Base-by-base conservation (phyloP, 2,888 invertebrate genomes). In the Alloscopus bannaensis region DNA sequence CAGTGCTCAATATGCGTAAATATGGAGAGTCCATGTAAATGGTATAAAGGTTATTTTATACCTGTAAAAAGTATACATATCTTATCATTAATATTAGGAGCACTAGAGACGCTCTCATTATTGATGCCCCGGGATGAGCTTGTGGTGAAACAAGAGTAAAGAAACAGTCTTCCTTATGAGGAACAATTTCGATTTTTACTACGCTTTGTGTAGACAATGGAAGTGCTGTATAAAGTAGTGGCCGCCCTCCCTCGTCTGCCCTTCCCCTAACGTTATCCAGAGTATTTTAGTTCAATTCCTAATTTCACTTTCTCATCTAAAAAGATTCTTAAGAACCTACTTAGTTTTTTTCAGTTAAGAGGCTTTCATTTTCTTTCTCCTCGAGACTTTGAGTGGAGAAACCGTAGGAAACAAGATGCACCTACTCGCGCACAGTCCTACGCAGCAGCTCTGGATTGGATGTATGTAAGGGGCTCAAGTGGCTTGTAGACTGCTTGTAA, bases 301-400 rank as follows among this genome's bases (percentile, higher is more conserved):
- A 75, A 75, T 75, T 75, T 75, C 75, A 75, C 75, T 75, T 75
- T 75, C 66, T 75, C 73, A 73, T 73, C 72, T 59, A 29, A 45
- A 42, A 64, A 55, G 72, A 72, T 52, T 72, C 62, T 26, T 36
- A 55, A 26, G 64, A 65, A 65, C 18, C 65, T 28, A 55, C 55
- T 73, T 65, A 65, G 57, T 62, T 62, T 66, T 65, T 64, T n/a
- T n/a, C n/a, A 42, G 57, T 66, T 75, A 75, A 75, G 75, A 75
- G 66, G 75, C 75, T 75, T 75, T 75, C 52, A 22, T 66, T 22
- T 40, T 22, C 42, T n/a, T n/a, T n/a, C 45, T 40, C 26, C 64
- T 47, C 65, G 3, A 22, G n/a, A n/a, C n/a, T n/a, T n/a, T n/a
- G n/a, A n/a, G n/a, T n/a, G n/a, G n/a, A n/a, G n/a, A n/a, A n/a